phyloP scores from a whole-genome alignment of 2,113 vertebrate genomes.

The Struthidea cinerea region DNA sequence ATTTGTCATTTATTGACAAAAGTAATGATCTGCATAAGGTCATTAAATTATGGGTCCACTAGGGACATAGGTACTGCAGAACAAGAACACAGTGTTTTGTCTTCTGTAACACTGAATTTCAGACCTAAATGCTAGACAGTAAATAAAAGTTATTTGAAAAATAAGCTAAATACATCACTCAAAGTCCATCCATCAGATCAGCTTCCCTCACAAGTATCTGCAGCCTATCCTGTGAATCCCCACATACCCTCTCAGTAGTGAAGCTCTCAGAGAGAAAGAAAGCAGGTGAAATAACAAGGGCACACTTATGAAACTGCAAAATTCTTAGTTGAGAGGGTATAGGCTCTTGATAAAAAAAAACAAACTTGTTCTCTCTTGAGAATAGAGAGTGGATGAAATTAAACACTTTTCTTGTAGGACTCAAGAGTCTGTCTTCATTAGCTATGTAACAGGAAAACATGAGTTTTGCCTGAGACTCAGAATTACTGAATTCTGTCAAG shows the following conservation, averaged over 20 bases:
- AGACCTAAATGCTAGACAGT: background rate
- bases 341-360: accelerated
- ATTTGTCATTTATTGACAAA: background rate
- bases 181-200: background rate
- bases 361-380: background rate
- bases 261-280: background rate
- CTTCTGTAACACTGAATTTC: background rate
- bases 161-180: background rate
- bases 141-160: background rate
- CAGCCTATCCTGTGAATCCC: background rate
- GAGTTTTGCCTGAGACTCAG: background rate
- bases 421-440: background rate
- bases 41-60: background rate
- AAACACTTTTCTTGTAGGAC: background rate
- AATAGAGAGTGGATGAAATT: background rate
- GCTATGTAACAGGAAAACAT: background rate
- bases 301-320: background rate
- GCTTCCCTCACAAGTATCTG: background rate
- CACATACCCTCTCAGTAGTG: background rate
- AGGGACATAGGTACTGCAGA: background rate
- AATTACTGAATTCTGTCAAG: background rate
- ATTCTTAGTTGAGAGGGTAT: background rate
- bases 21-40: background rate
- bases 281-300: background rate
- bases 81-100: background rate